Base-by-base conservation (phyloP, 2,888 invertebrate species). In the Lutraria lutraria region DNA sequence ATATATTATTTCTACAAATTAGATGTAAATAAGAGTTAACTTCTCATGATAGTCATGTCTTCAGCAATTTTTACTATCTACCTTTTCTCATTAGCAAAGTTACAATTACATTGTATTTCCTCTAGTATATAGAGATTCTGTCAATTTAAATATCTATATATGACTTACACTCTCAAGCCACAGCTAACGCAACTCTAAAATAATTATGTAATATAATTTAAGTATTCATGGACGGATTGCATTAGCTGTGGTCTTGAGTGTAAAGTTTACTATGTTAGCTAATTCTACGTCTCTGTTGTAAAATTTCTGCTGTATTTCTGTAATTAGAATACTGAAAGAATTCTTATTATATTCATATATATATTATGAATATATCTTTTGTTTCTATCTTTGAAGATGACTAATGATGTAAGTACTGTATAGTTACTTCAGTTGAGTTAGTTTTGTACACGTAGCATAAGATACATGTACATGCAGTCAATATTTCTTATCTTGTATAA, bases 391-490 rank as follows among this genome's bases (percentile, higher is more conserved):
- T 53, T 83, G 15, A 84, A 84, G 84, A 84, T 84, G 29, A 72
- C 76, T 53, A 84, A 84, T 31, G 31, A 84, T 76, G 84, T 84
- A 76, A 84, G 84, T 84, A 84, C 52, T n/a, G 52, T 63, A 63
- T 29, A 52, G 63, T 63, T 63, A n/a, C 63, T n/a, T 21, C 21
- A 63, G 21, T n/a, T 68, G 25, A n/a, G 63, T 68, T n/a, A 68
- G 63, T 68, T 68, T 21, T n/a, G 63, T 68, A 68, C 3, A 25
- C n/a, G n/a, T 25, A 25, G 63, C 25, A 25, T 25, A 79, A 21
- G 34, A 79, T 21, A 13, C 31, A 34, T 25, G 79, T 16, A 13
- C 31, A 34, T 25, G 79, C 10, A 34, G 34, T 79, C 21, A 43
- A n/a, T 79, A 43, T 25, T 25, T 43, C 2, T 34, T 34, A 76